phyloP scores from a whole-genome alignment of 1,140 invertebrate genomes.

The Leptinotarsa lineolata region DNA sequence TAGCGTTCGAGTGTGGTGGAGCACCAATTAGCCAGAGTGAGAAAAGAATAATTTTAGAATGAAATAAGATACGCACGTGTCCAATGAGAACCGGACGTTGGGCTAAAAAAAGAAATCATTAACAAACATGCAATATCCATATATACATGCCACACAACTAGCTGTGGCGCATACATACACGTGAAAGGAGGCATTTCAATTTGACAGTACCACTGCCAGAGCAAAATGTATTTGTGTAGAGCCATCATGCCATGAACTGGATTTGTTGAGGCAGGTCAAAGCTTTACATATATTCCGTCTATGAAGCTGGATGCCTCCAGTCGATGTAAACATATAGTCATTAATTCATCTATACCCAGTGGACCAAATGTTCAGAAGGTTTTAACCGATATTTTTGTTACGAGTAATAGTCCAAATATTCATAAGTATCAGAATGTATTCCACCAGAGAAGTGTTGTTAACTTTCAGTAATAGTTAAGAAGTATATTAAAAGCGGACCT shows the following conservation, averaged over 20 bases:
- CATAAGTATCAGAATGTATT: background rate
- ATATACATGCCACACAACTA: conserved; percentile 51
- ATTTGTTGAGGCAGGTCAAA: conserved; percentile 49
- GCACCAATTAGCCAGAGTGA: background rate
- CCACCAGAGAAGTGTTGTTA: too few species aligned
- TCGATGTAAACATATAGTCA: conserved; percentile 45
- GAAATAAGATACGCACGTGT: conserved; percentile 5
- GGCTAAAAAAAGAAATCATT: conserved; percentile 22
- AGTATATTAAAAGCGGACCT: too few species aligned
- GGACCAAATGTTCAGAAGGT: background rate
- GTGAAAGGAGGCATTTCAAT: conserved; percentile 42
- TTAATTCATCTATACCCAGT: conserved; percentile 10
- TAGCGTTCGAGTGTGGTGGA: too few species aligned
- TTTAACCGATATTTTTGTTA: background rate
- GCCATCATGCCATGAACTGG: conserved; percentile 52
- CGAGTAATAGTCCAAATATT: background rate
- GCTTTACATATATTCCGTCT: conserved; percentile 49
- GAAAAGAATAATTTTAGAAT: conserved; percentile 1
- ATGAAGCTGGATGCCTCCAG: conserved; percentile 52
- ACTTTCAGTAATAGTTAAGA: too few species aligned
- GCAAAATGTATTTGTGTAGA: conserved; percentile 53
- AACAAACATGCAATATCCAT: conserved; percentile 51
- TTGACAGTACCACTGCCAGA: conserved; percentile 49
- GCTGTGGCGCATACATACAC: conserved; percentile 53
- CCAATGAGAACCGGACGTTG: conserved; percentile 22